phyloP scores from a whole-genome alignment of 2,797 vertebrate genomes.

The Pseudochaenichthys georgianus region DNA sequence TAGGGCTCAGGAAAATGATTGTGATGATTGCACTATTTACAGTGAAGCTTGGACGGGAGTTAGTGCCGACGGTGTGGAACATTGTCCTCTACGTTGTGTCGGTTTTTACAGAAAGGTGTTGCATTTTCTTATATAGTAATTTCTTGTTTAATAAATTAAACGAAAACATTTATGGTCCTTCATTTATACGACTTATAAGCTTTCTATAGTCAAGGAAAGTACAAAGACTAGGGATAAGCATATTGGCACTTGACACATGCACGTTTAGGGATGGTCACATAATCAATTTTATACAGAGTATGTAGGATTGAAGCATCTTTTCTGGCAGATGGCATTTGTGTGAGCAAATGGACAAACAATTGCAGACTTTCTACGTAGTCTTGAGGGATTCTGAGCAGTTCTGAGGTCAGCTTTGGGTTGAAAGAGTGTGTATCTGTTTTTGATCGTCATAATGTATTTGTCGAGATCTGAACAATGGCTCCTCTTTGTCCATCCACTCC shows the following conservation, averaged over 20 bases:
- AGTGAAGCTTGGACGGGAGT: conserved; percentile 22
- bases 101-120: conserved; percentile 51
- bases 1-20: conserved; percentile 51
- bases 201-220: background rate
- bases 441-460: conserved; percentile 75
- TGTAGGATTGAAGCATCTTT: background rate
- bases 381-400: background rate
- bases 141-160: conserved; percentile 61
- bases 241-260: conserved; percentile 21
- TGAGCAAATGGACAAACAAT: background rate
- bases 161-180: background rate
- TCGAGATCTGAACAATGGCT: conserved; percentile 84
- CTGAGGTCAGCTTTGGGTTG: conserved; percentile 54
- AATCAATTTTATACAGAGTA: background rate
- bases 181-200: background rate
- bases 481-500: conserved; percentile 89
- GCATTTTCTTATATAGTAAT: conserved; percentile 34
- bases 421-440: conserved; percentile 79
- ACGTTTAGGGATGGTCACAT: background rate
- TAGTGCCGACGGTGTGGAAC: conserved; percentile 18
- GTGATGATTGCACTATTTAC: conserved; percentile 48
- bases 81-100: conserved; percentile 28
- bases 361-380: background rate
- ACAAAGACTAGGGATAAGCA: conserved; percentile 2
- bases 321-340: background rate